A percentile compares a stretch with the other conserved stretches of the same genome.
Conservation (phyloP, 2,888 invertebrate genomes). For the Autographa pulchrina region DNA sequence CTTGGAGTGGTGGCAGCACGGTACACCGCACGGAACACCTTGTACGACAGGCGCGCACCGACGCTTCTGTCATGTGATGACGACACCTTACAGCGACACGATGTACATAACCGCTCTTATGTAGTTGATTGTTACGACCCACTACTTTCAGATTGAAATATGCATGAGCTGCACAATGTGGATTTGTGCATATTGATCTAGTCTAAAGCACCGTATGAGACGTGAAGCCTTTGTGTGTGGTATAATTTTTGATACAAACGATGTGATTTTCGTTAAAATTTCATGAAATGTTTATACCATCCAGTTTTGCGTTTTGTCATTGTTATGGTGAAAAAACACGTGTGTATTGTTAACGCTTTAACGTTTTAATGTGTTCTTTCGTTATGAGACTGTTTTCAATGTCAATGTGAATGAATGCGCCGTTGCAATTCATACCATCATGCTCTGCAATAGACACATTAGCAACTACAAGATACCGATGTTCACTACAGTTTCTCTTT, state of each 20-base stretch:
- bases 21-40: conserved; percentile 84
- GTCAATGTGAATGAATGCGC: conserved; percentile 71
- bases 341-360: conserved; percentile 69
- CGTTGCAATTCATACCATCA: conserved; percentile 61
- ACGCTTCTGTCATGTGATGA: conserved; percentile 82
- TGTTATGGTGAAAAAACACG: conserved; percentile 68
- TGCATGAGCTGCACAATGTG: conserved; percentile 85
- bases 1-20: conserved; percentile 85
- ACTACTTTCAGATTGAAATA: conserved; percentile 73
- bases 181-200: conserved; percentile 81
- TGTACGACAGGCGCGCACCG: conserved; percentile 85
- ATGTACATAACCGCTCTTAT: conserved; percentile 84
- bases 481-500: conserved; percentile 46
- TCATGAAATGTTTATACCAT: conserved; percentile 59
- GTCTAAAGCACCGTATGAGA: conserved; percentile 77
- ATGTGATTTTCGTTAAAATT: conserved; percentile 61
- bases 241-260: conserved; percentile 60
- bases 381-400: conserved; percentile 58
- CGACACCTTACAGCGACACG: conserved; percentile 76
- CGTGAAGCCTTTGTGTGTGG: conserved; percentile 77
- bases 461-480: conserved; percentile 48
- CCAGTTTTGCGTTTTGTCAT: conserved; percentile 60
- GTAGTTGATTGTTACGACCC: conserved; percentile 82
- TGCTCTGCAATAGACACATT: conserved; percentile 55
- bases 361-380: conserved; percentile 62